A percentile compares a stretch with the other conserved stretches of the same genome.
These are phyloP conservation scores for Lamprotornis superbus DNA, from an alignment of 2,113 vertebrate species.

Conservation along the genomic window DNA sequence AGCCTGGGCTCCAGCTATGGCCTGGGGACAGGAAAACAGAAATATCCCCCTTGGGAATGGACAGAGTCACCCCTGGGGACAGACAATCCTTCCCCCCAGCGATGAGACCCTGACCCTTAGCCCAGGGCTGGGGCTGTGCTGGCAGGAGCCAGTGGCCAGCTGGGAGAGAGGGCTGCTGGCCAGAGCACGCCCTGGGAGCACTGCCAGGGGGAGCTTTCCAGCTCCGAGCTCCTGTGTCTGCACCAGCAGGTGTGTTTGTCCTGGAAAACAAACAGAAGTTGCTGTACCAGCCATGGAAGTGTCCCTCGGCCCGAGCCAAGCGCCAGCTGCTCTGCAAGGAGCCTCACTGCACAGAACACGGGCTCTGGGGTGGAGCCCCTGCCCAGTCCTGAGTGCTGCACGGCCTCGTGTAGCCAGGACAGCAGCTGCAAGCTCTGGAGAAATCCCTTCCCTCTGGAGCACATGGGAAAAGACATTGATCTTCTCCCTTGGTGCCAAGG, in stretches of 20 bases:
- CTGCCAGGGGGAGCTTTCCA: neutral
- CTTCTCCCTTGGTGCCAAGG: neutral
- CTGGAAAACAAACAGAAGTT: neutral
- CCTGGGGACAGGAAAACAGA: neutral
- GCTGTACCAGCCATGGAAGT: rapidly evolving
- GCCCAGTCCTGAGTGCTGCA: neutral
- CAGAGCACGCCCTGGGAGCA: rapidly evolving
- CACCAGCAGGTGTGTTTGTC: rapidly evolving
- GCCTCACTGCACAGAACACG: rapidly evolving
- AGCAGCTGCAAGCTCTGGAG: neutral
- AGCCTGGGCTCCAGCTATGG: rapidly evolving
- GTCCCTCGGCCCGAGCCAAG: neutral
- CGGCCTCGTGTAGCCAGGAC: neutral
- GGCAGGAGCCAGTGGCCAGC: neutral
- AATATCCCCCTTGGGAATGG: neutral
- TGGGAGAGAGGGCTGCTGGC: neutral
- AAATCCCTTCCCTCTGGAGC: neutral
- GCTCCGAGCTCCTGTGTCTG: rapidly evolving
- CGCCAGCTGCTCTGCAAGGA: rapidly evolving
- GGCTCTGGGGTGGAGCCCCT: rapidly evolving
- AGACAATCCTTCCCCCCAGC: too few species aligned
- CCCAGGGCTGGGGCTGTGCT: neutral
- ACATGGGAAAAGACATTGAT: neutral
- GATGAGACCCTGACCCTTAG: rapidly evolving
- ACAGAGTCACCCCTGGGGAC: rapidly evolving